These are phyloP conservation scores for Pionites leucogaster DNA, from an alignment of 2,113 vertebrate species.

Conservation along the genomic window DNA sequence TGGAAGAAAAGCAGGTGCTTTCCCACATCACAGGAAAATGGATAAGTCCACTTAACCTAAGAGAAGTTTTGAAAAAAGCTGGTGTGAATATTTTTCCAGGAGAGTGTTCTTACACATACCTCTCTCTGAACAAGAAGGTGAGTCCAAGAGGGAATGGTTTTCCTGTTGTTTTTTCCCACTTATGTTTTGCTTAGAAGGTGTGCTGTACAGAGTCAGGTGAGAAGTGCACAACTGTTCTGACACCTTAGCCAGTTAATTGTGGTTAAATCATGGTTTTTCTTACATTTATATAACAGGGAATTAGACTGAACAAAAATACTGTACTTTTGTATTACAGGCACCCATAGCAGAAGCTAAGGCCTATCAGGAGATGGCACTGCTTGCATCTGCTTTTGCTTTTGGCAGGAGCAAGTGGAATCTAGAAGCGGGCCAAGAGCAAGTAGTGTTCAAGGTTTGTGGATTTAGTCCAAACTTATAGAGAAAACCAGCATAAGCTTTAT, in stretches of 20 bases:
- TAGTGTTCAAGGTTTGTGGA: slow-evolving; percentile 83
- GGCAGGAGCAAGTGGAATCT: slow-evolving; percentile 90
- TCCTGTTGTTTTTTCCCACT: background rate
- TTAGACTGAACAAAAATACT: accelerated
- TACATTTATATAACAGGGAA: accelerated
- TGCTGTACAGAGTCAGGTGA: background rate
- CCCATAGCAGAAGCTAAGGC: slow-evolving; percentile 75
- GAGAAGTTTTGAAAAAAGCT: slow-evolving; percentile 73
- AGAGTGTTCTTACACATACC: slow-evolving; percentile 77
- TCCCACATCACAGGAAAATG: slow-evolving; percentile 77
- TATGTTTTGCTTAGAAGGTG: accelerated
- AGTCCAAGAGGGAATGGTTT: background rate
- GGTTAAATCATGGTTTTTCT: background rate
- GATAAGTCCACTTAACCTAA: slow-evolving; percentile 77
- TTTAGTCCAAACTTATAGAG: background rate
- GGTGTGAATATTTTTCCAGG: slow-evolving; percentile 90
- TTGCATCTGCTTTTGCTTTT: slow-evolving; percentile 83
- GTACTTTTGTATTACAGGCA: slow-evolving; percentile 62
- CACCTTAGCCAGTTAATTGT: background rate
- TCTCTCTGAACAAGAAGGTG: slow-evolving; percentile 79
- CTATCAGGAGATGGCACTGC: slow-evolving; percentile 89
- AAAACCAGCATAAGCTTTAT: background rate
- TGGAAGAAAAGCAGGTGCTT: slow-evolving; percentile 47
- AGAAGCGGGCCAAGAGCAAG: slow-evolving; percentile 68
- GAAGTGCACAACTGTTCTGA: background rate